Base-by-base conservation (phyloP, 2,113 vertebrate species). In the Corythaixoides concolor region DNA sequence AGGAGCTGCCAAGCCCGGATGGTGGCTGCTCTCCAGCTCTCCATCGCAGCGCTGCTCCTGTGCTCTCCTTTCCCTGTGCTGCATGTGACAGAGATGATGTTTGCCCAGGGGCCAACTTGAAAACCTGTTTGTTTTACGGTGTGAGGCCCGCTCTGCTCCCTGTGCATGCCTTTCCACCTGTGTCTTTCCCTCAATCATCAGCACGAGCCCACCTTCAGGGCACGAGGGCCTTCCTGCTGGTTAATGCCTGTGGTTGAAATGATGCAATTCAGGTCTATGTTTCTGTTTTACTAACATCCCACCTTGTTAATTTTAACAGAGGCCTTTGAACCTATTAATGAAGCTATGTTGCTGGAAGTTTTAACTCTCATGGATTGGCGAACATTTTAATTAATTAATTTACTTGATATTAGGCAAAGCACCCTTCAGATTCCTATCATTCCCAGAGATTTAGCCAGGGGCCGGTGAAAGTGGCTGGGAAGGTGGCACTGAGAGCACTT, bases 231-330 rank as follows among this genome's bases (percentile, higher is more conserved):
- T 2, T 78, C 33, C 67, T 80, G 43, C 33, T 7, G 9, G 19
- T 58, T 72, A 50, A 75, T 27, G 50, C n/a, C 39, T 1, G 0
- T 35, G 73, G 39, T 33, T 74, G 74, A 55, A 63, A 59, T 76
- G 22, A 58, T 82, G 69, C 55, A 15, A 7, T 91, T 91, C 37
- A 58, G 62, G 37, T 55, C 66, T 49, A 4, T 64, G 32, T 92
- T 81, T 82, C 70, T 76, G 58, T 75, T 92, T 82, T 41, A 85
- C 67, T 80, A 74, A 75, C 50, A 60, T 91, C 69, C 68, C 73
- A 39, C 63, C 77, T 84, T 86, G 85, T 87, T 93, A 89, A 93
- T 91, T 89, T 91, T 91, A 80, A 60, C 91, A 93, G 90, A 91
- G 35, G 45, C 64, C 68, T 86, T 94, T 93, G 85, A 91, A 73